phyloP scores from a whole-genome alignment of 2,797 vertebrate genomes.

The Oreochromis grahami region DNA sequence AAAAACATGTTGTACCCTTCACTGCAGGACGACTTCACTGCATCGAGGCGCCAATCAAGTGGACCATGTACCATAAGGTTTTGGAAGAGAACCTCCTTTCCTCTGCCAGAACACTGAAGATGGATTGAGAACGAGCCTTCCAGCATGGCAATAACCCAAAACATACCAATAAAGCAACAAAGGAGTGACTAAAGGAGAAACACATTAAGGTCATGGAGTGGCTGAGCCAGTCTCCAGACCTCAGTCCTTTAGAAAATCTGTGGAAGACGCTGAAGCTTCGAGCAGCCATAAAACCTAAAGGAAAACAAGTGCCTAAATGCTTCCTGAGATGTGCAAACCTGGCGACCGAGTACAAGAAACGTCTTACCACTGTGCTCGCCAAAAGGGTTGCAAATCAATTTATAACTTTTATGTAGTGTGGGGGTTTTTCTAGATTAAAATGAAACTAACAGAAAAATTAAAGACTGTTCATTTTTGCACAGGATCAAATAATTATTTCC shows the following conservation, averaged over 20 bases:
- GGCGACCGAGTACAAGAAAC: fast-evolving
- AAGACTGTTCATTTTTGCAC: not conserved
- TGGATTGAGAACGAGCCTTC: not conserved
- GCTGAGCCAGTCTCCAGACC: not conserved
- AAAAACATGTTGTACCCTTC: too few relatives aligned
- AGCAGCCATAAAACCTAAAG: not conserved
- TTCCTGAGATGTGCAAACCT: not conserved
- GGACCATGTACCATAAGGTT: fast-evolving
- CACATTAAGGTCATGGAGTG: not conserved
- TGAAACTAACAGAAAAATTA: not conserved
- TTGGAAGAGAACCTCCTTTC: not conserved
- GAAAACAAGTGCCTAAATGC: not conserved
- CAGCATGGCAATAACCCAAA: not conserved
- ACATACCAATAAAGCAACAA: not conserved
- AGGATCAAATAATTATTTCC: not conserved
- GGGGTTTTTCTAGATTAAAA: fast-evolving
- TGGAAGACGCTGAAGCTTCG: not conserved
- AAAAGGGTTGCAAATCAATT: not conserved
- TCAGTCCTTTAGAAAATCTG: not conserved
- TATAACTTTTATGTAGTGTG: not conserved
- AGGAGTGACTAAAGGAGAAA: not conserved
- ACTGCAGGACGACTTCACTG: not conserved
- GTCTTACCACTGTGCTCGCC: fast-evolving
- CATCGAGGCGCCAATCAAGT: not conserved
- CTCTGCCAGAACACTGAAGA: not conserved